Evolutionary conservation across 53 echinoderm and acorn worm genomes (phyloP).

Genomic region (Actinopyga echinites): DNA sequence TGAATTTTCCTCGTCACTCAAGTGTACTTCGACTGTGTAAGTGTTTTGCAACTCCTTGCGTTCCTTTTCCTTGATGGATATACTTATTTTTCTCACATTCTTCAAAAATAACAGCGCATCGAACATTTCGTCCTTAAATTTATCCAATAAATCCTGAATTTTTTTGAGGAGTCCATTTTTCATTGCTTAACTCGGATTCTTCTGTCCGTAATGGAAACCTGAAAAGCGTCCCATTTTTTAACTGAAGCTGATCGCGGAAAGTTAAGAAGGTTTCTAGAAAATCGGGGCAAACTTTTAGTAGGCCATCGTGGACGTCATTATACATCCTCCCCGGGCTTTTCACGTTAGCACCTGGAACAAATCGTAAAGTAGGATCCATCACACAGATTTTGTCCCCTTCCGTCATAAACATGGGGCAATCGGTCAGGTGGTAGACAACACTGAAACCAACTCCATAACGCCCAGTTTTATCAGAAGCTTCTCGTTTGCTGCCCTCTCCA

Average conservation of each 20-base stretch:
- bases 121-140: conserved; percentile 37
- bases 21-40: background rate
- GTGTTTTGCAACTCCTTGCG: background rate
- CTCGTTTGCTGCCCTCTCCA: conserved; percentile 68
- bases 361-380: conserved; percentile 72
- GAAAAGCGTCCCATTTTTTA: conserved; percentile 60
- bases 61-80: conserved; percentile 11
- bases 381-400: conserved; percentile 55
- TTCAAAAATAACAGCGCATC: conserved; percentile 53
- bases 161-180: background rate
- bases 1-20: background rate
- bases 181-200: conserved; percentile 34
- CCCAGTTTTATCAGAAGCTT: conserved; percentile 59
- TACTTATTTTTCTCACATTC: conserved; percentile 26
- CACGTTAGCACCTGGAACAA: conserved; percentile 30
- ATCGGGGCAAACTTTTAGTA: conserved; percentile 52
- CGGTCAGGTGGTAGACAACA: conserved; percentile 77
- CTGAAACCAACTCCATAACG: conserved; percentile 93
- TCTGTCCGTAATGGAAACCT: conserved; percentile 60
- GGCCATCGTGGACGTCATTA: conserved; percentile 22
- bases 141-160: conserved; percentile 17
- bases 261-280: conserved; percentile 59
- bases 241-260: conserved; percentile 12
- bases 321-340: conserved; percentile 53
- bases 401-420: conserved; percentile 74